These are phyloP conservation scores for Pharmacophagus antenor DNA, from an alignment of 2,888 invertebrate species.

Conservation along the genomic window DNA sequence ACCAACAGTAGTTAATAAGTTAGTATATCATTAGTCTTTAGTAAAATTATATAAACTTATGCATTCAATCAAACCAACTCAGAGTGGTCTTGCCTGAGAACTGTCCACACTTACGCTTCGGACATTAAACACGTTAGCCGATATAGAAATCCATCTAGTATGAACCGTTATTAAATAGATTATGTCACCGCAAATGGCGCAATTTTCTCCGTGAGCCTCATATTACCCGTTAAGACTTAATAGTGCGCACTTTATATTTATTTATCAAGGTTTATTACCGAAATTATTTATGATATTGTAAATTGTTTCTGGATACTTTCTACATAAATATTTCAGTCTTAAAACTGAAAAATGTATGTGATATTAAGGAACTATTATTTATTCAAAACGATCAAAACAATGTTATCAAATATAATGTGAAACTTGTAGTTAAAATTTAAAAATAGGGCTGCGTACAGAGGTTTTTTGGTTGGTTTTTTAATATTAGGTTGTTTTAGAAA, in stretches of 20 bases:
- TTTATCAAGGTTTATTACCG: not conserved
- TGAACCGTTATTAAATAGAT: conserved; percentile 64
- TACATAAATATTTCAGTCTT: too few species aligned
- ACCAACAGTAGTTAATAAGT: not conserved
- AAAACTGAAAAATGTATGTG: too few species aligned
- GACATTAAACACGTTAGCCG: conserved; percentile 35
- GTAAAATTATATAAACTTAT: not conserved
- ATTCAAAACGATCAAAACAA: too few species aligned
- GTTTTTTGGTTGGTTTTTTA: not conserved
- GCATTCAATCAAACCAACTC: not conserved
- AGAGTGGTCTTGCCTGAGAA: not conserved
- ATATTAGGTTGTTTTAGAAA: not conserved
- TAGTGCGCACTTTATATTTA: not conserved
- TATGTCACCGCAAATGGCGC: conserved; percentile 63
- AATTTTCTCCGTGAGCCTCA: conserved; percentile 13
- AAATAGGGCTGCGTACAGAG: too few species aligned
- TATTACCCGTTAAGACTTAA: conserved; percentile 17
- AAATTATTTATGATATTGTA: not conserved
- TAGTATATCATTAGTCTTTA: not conserved
- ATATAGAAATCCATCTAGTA: conserved; percentile 43
- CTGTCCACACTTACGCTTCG: not conserved
- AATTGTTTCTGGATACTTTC: too few species aligned
- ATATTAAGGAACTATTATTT: too few species aligned
- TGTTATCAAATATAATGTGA: too few species aligned
- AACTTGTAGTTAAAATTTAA: too few species aligned